A percentile compares a stretch with the other conserved stretches of the same genome.
phyloP scores from a whole-genome alignment of 1,140 invertebrate species.

The Drosophila lowei region DNA sequence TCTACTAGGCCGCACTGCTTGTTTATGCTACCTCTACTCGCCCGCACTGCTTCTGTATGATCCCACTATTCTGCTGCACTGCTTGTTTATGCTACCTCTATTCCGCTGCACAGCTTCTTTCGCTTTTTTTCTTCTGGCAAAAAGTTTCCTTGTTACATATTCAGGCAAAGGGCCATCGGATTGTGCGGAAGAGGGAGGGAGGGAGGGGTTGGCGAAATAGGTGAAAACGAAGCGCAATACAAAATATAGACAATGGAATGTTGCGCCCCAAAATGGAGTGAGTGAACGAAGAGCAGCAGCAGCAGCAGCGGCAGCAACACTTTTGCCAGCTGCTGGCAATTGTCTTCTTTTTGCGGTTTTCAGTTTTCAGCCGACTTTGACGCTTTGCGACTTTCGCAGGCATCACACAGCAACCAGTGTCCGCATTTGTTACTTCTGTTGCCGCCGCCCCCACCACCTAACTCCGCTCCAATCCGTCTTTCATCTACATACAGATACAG shows the following conservation, averaged over 20 bases:
- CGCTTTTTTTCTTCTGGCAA: neutral
- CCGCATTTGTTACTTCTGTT: conserved; percentile 60
- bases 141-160: conserved; percentile 21
- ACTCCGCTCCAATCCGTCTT: conserved; percentile 8
- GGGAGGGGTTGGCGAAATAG: neutral
- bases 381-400: conserved; percentile 64
- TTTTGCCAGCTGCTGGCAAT: conserved; percentile 48
- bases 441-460: too few species aligned
- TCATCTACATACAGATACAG: conserved; percentile 18
- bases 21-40: neutral
- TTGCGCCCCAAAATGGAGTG: conserved; percentile 73
- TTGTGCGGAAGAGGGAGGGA: neutral
- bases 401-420: conserved; percentile 33
- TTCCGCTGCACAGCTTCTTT: too few species aligned
- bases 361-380: conserved; percentile 13
- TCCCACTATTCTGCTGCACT: too few species aligned
- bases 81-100: too few species aligned
- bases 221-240: conserved; percentile 64
- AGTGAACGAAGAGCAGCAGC: conserved; percentile 47
- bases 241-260: conserved; percentile 74
- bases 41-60: neutral
- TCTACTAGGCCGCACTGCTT: too few species aligned
- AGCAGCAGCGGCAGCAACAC: conserved; percentile 42
- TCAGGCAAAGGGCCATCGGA: neutral
- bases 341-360: conserved; percentile 66